These are phyloP conservation scores for Ypsolopha sequella DNA, from an alignment of 2,888 invertebrate species.

Conservation along the genomic window DNA sequence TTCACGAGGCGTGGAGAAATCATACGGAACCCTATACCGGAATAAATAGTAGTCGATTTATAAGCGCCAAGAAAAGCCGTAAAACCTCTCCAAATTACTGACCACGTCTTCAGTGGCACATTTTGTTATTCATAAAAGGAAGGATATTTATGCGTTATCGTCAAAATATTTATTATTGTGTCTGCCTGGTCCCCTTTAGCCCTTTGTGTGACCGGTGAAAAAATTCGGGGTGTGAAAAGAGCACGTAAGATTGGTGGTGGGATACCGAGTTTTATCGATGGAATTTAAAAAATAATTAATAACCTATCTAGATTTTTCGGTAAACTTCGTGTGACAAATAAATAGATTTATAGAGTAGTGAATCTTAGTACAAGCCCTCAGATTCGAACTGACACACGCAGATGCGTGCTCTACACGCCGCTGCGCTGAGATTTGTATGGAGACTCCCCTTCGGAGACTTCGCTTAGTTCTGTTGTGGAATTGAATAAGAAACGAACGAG, in stretches of 20 bases:
- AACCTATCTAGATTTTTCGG: background rate
- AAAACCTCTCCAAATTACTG: conserved; percentile 53
- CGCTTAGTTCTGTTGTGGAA: too few relatives aligned
- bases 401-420: too few relatives aligned
- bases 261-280: conserved; percentile 2
- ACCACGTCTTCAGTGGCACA: conserved; percentile 45
- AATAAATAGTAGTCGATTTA: conserved; percentile 61
- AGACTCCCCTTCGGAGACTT: too few relatives aligned
- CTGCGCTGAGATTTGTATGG: too few relatives aligned
- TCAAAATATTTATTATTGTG: conserved; percentile 71
- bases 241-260: conserved; percentile 26
- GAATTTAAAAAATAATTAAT: background rate
- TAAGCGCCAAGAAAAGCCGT: conserved; percentile 50
- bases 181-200: conserved; percentile 54
- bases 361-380: too few relatives aligned
- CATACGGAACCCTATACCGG: conserved; percentile 27
- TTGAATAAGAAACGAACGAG: too few relatives aligned
- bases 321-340: too few relatives aligned
- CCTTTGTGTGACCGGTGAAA: conserved; percentile 60
- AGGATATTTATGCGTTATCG: conserved; percentile 68
- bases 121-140: conserved; percentile 67
- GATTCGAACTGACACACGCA: too few relatives aligned
- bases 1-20: conserved; percentile 35
- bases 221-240: conserved; percentile 60
- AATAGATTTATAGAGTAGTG: too few relatives aligned